Conservation (phyloP, 2,113 vertebrate species). For the Noctilio leporinus region DNA sequence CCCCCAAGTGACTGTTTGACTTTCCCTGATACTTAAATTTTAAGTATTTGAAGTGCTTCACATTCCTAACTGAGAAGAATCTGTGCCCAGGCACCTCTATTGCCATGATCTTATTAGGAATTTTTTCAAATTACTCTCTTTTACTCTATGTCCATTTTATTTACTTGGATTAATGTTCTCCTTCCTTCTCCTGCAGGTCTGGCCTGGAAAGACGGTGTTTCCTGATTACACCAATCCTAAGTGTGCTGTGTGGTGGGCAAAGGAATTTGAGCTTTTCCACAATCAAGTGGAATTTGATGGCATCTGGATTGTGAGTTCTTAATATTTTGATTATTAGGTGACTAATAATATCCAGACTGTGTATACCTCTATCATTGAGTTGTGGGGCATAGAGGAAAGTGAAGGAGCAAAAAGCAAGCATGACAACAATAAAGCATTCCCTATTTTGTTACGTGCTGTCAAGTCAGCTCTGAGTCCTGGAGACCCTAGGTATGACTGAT, state of each 20-base stretch:
- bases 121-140: not conserved
- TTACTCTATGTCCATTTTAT: not conserved
- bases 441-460: not conserved
- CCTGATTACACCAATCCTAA: conserved; percentile 90
- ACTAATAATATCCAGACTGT: not conserved
- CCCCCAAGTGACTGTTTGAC: not conserved
- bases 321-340: not conserved
- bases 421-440: not conserved
- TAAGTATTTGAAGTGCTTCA: not conserved
- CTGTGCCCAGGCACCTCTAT: not conserved
- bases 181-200: conserved; percentile 82
- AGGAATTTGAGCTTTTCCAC: conserved; percentile 85
- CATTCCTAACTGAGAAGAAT: not conserved
- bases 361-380: not conserved
- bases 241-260: conserved; percentile 88
- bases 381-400: not conserved
- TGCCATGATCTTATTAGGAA: not conserved
- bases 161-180: not conserved
- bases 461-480: not conserved
- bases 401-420: not conserved
- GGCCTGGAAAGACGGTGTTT: conserved; percentile 92
- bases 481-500: not conserved
- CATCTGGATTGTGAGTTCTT: conserved; percentile 94
- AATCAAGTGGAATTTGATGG: conserved; percentile 86
- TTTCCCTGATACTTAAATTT: not conserved